These are phyloP conservation scores for Chymomyza fuscimana DNA, from an alignment of 2,888 invertebrate species.

Conservation along the genomic window DNA sequence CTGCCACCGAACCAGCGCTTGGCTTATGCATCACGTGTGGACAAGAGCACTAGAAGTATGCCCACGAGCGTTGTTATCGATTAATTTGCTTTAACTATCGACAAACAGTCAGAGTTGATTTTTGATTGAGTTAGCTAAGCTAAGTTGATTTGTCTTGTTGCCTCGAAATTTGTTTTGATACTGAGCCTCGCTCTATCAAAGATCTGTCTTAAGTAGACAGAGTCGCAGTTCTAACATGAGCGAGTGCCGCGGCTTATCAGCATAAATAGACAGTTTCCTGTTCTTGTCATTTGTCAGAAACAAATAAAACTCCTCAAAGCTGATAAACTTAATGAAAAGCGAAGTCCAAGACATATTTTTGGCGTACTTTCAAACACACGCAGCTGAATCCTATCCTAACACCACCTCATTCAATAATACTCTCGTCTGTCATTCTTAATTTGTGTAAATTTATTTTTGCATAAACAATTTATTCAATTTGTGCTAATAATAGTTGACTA, in stretches of 20 bases:
- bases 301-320: not conserved
- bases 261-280: conserved; percentile 18
- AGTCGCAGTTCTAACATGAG: not conserved
- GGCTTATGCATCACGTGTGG: conserved; percentile 51
- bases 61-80: conserved; percentile 23
- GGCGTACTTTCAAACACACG: not conserved
- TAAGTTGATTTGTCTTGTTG: not conserved
- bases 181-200: conserved; percentile 7
- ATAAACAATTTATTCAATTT: conserved; percentile 70
- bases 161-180: not conserved
- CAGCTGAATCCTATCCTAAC: not conserved
- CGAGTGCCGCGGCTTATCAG: not conserved
- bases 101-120: not conserved
- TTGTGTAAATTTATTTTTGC: conserved; percentile 47
- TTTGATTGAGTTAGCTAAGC: not conserved
- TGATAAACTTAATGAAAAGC: not conserved
- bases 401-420: not conserved
- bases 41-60: conserved; percentile 49
- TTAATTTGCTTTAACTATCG: not conserved
- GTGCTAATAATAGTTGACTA: conserved; percentile 42
- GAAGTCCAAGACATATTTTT: not conserved
- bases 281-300: conserved; percentile 26
- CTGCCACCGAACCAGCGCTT: conserved; percentile 62
- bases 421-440: conserved; percentile 51
- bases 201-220: not conserved